A percentile compares a stretch with the other conserved stretches of the same genome.
Conservation (phyloP, 64 coral and sea anemone genomes). For the Astreopora myriophthalma region DNA sequence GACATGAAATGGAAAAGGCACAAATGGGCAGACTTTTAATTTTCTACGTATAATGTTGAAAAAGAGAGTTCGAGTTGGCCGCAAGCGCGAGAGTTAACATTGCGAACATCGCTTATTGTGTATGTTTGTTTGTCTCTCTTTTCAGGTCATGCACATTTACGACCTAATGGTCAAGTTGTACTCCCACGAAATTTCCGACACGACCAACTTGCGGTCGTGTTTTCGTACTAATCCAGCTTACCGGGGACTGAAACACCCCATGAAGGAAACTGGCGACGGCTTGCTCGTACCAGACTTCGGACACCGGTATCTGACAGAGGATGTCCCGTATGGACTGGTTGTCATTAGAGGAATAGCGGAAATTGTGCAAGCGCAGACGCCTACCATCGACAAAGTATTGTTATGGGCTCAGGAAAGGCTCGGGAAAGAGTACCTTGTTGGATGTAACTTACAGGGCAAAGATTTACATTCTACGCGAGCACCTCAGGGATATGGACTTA, state of each 20-base stretch:
- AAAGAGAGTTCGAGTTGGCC: no score
- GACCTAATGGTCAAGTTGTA: no score
- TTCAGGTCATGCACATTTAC: no score
- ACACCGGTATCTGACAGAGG: conserved; percentile 54
- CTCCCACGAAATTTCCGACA: conserved; percentile 37
- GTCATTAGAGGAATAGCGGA: conserved; percentile 77
- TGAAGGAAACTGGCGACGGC: conserved; percentile 11
- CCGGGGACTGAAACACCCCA: conserved; percentile 37
- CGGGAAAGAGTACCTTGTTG: conserved; percentile 73
- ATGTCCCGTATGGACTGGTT: conserved; percentile 46
- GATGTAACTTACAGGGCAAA: conserved; percentile 46
- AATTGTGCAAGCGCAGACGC: conserved; percentile 52
- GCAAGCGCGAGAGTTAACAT: no score
- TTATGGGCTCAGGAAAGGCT: conserved; percentile 58
- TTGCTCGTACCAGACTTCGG: conserved; percentile 41
- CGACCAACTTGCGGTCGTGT: background rate
- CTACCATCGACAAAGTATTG: conserved; percentile 64
- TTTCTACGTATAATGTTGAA: no score
- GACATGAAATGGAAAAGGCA: no score
- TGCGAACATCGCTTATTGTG: background rate
- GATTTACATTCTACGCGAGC: conserved; percentile 59
- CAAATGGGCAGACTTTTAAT: no score
- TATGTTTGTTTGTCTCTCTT: no score
- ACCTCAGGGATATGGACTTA: conserved; percentile 55
- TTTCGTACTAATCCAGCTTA: conserved; percentile 33